Evolutionary conservation across 2,797 vertebrate species (phyloP).

Genomic region (Aulostomus chinensis): DNA sequence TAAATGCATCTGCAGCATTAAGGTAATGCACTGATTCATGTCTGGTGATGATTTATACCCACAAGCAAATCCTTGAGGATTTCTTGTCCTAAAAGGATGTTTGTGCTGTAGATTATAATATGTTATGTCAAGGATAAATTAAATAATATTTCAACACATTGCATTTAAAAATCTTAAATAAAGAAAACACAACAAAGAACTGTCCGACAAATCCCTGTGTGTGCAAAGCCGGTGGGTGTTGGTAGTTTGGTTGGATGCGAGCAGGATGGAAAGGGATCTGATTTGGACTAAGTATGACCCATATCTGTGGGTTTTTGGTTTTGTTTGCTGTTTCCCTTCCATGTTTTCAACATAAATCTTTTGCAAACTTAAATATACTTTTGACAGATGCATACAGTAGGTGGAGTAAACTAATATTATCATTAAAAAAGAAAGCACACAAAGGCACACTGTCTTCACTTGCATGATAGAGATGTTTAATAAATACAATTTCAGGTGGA

Average conservation of each 20-base stretch:
- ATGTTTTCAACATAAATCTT: too few species aligned
- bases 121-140: conserved; percentile 8
- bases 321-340: background rate
- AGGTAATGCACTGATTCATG: conserved; percentile 35
- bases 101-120: conserved; percentile 6
- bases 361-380: too few species aligned
- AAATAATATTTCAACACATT: conserved; percentile 19
- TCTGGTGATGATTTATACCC: conserved; percentile 19
- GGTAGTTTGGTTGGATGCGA: conserved; percentile 27
- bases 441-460: too few species aligned
- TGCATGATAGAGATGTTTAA: too few species aligned
- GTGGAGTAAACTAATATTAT: too few species aligned
- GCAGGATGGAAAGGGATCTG: conserved; percentile 16
- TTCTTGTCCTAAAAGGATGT: conserved; percentile 10
- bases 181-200: conserved; percentile 15
- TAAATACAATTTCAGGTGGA: too few species aligned
- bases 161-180: conserved; percentile 14
- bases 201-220: conserved; percentile 24
- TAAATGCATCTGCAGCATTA: conserved; percentile 21
- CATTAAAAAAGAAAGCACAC: too few species aligned
- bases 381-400: too few species aligned
- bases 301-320: conserved; percentile 3
- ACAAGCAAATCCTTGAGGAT: conserved; percentile 8
- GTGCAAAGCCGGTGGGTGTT: conserved; percentile 4
- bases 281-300: conserved; percentile 32